phyloP scores from a whole-genome alignment of 2,797 vertebrate genomes.

The Chanos chanos region DNA sequence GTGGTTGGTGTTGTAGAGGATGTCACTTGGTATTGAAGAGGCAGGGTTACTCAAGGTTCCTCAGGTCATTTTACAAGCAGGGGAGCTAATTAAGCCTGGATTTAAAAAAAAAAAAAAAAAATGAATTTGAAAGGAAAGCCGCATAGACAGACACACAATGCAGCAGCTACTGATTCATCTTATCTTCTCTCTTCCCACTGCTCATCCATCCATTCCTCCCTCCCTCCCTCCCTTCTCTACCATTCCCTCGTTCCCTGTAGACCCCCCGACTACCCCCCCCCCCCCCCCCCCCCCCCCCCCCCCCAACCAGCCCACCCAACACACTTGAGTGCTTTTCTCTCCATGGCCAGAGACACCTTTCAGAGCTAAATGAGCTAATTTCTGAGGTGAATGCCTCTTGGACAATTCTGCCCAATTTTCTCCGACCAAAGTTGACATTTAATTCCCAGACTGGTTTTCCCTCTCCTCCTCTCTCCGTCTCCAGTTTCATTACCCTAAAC shows the following conservation, averaged over 20 bases:
- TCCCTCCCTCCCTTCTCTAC: neutral
- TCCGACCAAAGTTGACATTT: conserved; percentile 64
- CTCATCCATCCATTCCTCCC: neutral
- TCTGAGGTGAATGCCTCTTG: conserved; percentile 52
- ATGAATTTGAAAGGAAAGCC: conserved; percentile 57
- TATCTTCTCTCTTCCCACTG: conserved; percentile 23
- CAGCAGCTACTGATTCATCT: too few species aligned
- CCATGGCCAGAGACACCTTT: conserved; percentile 52
- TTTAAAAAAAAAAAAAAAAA: conserved; percentile 49
- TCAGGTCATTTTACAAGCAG: conserved; percentile 63
- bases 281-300: neutral
- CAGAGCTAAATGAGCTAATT: conserved; percentile 55
- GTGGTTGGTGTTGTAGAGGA: conserved; percentile 34
- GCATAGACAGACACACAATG: conserved; percentile 27
- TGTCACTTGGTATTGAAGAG: too few species aligned
- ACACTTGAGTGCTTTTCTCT: conserved; percentile 57
- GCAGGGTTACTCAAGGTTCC: conserved; percentile 43
- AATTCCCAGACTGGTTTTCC: conserved; percentile 52
- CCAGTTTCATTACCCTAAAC: conserved; percentile 54
- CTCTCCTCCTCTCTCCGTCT: conserved; percentile 43
- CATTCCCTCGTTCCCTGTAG: neutral
- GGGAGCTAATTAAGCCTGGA: conserved; percentile 61
- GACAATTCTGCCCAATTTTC: conserved; percentile 59
- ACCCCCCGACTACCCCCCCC: too few species aligned
- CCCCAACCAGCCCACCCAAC: conserved; percentile 47